Percentiles rank a stretch among this genome's conserved stretches.
phyloP scores from a whole-genome alignment of 2,113 vertebrate genomes.

The Chionis minor region DNA sequence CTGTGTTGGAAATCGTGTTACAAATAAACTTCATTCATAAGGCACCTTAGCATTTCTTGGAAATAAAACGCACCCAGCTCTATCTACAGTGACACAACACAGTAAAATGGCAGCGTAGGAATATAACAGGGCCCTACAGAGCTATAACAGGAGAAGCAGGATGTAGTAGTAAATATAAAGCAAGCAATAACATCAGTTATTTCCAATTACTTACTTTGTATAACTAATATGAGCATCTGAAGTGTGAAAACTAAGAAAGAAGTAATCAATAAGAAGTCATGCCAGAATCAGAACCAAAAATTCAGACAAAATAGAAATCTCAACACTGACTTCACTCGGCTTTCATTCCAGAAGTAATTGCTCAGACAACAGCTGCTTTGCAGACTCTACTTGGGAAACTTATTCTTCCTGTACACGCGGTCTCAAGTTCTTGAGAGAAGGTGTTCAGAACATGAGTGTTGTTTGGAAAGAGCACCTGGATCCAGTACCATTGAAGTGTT shows the following conservation, averaged over 20 bases:
- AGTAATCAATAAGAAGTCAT: neutral
- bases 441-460: neutral
- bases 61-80: neutral
- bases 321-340: neutral
- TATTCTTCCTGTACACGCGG: neutral
- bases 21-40: neutral
- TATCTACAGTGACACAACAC: neutral
- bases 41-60: neutral
- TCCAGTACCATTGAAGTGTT: neutral
- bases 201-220: neutral
- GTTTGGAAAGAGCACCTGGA: neutral
- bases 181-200: neutral
- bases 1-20: neutral
- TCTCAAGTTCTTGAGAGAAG: neutral
- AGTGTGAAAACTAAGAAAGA: neutral
- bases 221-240: neutral
- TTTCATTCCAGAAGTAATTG: neutral
- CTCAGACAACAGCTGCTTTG: neutral
- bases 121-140: neutral
- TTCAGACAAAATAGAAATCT: neutral
- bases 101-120: neutral
- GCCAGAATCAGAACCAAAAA: neutral
- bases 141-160: neutral
- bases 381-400: neutral
- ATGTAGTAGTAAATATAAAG: neutral